Conservation (phyloP, 2,113 vertebrate species). For the Chaetops frenatus region DNA sequence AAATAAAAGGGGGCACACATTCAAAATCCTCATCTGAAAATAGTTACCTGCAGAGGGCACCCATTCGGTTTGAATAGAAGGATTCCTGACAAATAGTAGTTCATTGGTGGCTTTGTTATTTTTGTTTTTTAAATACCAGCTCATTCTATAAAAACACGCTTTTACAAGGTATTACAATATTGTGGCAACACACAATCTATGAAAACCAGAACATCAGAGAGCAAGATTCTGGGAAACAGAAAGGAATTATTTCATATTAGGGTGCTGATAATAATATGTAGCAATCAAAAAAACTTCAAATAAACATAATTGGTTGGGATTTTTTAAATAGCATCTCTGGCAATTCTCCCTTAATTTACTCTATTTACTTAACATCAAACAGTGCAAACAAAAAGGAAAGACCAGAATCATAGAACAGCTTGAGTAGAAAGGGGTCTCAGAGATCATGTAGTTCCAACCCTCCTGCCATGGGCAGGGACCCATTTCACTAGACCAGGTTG, state of each 20-base stretch:
- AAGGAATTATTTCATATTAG: background rate
- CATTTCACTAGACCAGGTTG: background rate
- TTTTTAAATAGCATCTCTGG: background rate
- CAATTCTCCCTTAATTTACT: background rate
- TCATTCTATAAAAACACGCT: background rate
- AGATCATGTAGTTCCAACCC: background rate
- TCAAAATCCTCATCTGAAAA: background rate
- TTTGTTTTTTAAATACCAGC: background rate
- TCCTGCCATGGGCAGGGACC: background rate
- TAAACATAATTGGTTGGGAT: accelerated
- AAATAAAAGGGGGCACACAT: background rate
- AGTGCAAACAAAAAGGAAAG: background rate
- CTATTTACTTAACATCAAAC: background rate
- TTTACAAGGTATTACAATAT: background rate
- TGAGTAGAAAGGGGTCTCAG: background rate
- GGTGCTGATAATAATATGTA: background rate
- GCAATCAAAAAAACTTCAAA: background rate
- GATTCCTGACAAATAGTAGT: background rate
- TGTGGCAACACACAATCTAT: background rate
- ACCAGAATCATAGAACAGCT: background rate
- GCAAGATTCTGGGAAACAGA: background rate
- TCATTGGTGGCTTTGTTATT: background rate
- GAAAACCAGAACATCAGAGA: background rate
- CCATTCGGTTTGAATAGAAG: background rate
- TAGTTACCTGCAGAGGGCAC: conserved; percentile 47